Base-by-base conservation (phyloP, 2,888 invertebrate genomes). In the Mythimna pallens region DNA sequence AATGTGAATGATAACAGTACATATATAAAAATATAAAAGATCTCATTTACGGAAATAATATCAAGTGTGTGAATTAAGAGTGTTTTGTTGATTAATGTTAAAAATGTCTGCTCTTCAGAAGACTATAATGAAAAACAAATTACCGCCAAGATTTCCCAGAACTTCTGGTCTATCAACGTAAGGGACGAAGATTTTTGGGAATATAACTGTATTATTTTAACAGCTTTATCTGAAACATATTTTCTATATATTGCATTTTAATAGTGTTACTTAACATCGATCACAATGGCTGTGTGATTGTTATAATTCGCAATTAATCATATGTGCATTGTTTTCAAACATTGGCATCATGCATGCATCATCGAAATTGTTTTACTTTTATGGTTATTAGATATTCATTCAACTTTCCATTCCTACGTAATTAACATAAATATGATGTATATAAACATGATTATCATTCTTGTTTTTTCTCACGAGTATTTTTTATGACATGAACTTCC, bases 91-190 rank as follows among this genome's bases (percentile, higher is more conserved):
- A 50, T 10, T 66, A n/a, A 67, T 57, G n/a, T 65, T 50, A 58
- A 80, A 57, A 54, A 98, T 98, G 98, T 98, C 98, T 70, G 97
- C 97, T 75, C 96, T 98, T 85, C 98, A 98, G 90, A 97, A 97
- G 90, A 97, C 96, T 88, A 96, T 98, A 78, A 93, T 97, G 88
- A 97, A 97, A 92, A 97, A 97, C 81, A 97, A 97, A 91, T 92
- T 98, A 83, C 98, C 98, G 83, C 98, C 97, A 66, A 93, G 92
- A 86, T 94, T 92, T 85, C 97, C 96, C 36, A 94, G 88, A 88
- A 92, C 92, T 73, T 92, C 94, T 54, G 92, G 91, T 59, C 79
- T 90, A 75, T 89, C 93, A 36, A 93, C 93, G 94, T 94, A 90
- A 90, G 47, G 22, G 47, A 58, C 62, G 25, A 54, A 47, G 5